These are phyloP conservation scores for Sinopyrophorus schimmeli DNA, from an alignment of 2,888 invertebrate species.

Conservation along the genomic window DNA sequence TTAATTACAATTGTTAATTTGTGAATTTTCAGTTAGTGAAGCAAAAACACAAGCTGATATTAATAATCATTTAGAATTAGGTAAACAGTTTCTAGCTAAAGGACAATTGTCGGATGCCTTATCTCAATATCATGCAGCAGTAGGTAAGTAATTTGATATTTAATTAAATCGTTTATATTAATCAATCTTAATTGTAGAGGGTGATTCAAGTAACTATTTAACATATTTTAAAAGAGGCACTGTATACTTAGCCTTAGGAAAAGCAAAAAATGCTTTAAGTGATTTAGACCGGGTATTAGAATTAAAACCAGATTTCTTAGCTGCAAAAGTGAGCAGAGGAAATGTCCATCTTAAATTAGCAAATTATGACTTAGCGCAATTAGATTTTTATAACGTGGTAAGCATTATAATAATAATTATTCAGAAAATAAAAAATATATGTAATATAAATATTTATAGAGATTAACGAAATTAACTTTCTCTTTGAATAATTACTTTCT, in stretches of 20 bases:
- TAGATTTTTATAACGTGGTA: conserved; percentile 85
- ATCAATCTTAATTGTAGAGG: conserved; percentile 67
- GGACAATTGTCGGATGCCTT: conserved; percentile 96
- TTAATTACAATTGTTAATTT: conserved; percentile 26
- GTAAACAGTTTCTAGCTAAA: conserved; percentile 86
- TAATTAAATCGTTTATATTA: background rate
- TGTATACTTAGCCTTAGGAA: conserved; percentile 93
- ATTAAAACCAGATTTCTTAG: conserved; percentile 91
- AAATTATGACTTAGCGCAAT: conserved; percentile 76
- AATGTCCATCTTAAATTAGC: conserved; percentile 90
- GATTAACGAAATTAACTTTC: too few species aligned
- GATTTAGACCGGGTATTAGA: conserved; percentile 93
- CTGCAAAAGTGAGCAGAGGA: conserved; percentile 78
- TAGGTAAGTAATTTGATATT: conserved; percentile 67
- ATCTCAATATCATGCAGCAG: conserved; percentile 96
- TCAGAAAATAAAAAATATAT: too few species aligned
- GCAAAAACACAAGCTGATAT: conserved; percentile 76
- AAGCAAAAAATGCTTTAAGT: conserved; percentile 90
- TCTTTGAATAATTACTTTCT: too few species aligned
- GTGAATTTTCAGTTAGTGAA: conserved; percentile 65
- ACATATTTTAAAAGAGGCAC: conserved; percentile 96
- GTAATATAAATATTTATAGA: too few species aligned
- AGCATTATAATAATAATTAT: too few species aligned
- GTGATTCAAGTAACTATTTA: conserved; percentile 93
- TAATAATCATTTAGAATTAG: conserved; percentile 91